Evolutionary conservation across 1,140 invertebrate species (phyloP), one percentile per base, ranked within the genome.

Genomic region (Monochamus saltuarius): DNA sequence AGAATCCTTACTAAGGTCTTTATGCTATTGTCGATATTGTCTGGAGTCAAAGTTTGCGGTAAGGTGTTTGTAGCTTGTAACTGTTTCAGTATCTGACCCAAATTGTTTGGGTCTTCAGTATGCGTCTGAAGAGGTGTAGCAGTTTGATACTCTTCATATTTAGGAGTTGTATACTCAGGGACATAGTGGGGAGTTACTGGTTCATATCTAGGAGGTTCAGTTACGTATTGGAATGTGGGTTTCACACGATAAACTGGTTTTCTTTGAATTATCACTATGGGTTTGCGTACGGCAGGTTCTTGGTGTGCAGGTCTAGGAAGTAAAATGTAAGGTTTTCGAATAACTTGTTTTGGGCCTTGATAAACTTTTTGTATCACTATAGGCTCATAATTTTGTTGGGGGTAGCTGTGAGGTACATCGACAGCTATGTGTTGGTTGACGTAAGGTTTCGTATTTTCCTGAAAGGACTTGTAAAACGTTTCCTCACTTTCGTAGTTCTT

Each of bases 1-100:
- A 90, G 70, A 36, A 91, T 89, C 67, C 86, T 85, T 8, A 90
- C 81, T 13, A 91, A 75, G 0, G 89, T 90, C 69, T 84, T 85
- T 34, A 91, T 89, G 40, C 88, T 91, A 39, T 85, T 85, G 57
- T 89, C 87, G 22, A 91, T 84, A 67, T 91, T 92, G 56, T 89
- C 85, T 36, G 83, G 81, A 19, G 85, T 90, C 2, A 91, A 78
- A 9, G 82, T 86, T 61, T 90, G 85, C 1, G 89, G 89, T 46
- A 92, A 75, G 35, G 85, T 83, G 74, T 90, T 89, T 58, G 84
- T 85, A 4, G 87, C 76, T 66, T 89, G 87, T 4, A 90, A 77
- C 40, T 87, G 85, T 64, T 83, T 83, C 10, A 88, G 67, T 22
- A 87, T 77, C 46, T 78, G 75, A 1, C 77, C 76, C 36, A 83